Evolutionary conservation across 2,888 invertebrate species (phyloP), one percentile per base, ranked within the genome.

Genomic region (Limnephilus lunatus): DNA sequence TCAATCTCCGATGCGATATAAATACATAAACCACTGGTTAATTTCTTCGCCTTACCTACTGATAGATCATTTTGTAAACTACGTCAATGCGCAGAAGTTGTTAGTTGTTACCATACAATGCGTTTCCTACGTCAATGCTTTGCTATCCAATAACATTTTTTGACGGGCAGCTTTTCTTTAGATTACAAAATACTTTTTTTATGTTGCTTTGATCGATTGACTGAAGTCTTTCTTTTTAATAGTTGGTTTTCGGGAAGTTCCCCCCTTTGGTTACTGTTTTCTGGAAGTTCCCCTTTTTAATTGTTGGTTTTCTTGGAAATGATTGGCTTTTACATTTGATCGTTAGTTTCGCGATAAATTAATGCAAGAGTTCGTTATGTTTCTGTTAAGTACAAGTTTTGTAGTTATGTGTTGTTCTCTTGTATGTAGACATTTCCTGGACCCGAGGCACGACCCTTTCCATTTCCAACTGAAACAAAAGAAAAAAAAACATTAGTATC

Each of bases 381-480:
- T 86, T 30, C 48, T 68, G 88, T 88, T 88, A 88, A 88, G 88
- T 88, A 88, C 88, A 32, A 7, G 44, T 44, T 86, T 88, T n/a
- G 48, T 53, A 44, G 81, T 89, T 87, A 94, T 82, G 92, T 94
- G 91, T 93, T 94, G 92, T 94, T 94, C 94, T 95, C 95, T 94
- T 95, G 95, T 94, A 95, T 95, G 94, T 95, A 95, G 92, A 95
- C 95, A 94, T 95, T 95, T 85, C 95, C 95, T 91, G 94, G 92
- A 92, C 94, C 94, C 91, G 95, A 94, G 92, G 94, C 94, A 88
- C 95, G 94, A 94, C 94, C 94, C 94, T 95, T 95, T 94, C 95
- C 95, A 94, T 95, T 95, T 94, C 95, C 95, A 94, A 95, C 95
- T 95, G 95, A 92, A 95, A 95, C 94, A 94, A 94, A 94, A 94